Percentiles rank a stretch among this genome's conserved stretches.
Conservation (phyloP, 2,113 vertebrate species). For the Felis chaus region DNA sequence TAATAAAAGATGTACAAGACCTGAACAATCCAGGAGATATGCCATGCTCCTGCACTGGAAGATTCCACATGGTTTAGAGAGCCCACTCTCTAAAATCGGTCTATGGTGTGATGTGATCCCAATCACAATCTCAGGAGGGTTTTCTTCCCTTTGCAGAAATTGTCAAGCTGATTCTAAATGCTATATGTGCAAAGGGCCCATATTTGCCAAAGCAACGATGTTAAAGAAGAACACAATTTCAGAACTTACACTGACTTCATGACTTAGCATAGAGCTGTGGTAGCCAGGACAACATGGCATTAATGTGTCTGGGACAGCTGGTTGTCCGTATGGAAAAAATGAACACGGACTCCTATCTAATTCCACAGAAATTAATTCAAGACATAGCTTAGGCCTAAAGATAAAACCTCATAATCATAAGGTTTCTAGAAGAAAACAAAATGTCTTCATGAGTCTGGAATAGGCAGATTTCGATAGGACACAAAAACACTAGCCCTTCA, state of each 20-base stretch:
- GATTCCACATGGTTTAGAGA: too few relatives aligned
- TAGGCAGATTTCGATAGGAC: not conserved
- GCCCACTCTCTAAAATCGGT: not conserved
- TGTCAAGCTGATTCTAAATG: not conserved
- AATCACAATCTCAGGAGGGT: not conserved
- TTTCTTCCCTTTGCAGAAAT: not conserved
- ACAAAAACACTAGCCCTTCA: not conserved
- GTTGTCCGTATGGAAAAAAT: not conserved
- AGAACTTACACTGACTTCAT: too few relatives aligned
- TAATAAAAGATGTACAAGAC: not conserved
- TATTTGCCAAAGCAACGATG: not conserved
- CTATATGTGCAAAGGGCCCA: not conserved
- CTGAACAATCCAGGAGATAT: not conserved
- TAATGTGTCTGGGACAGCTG: not conserved
- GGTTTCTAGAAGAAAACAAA: not conserved
- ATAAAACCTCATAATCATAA: not conserved
- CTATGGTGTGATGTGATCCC: not conserved
- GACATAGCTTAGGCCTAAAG: not conserved
- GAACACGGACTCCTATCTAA: not conserved
- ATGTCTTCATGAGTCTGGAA: not conserved
- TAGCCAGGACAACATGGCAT: not conserved
- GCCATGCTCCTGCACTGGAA: too few relatives aligned
- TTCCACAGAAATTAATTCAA: not conserved
- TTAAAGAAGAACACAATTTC: not conserved
- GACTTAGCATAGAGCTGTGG: not conserved